Percentiles rank a stretch among this genome's conserved stretches.
phyloP scores from a whole-genome alignment of 2,888 invertebrate species.

The Margaritifera margaritifera region DNA sequence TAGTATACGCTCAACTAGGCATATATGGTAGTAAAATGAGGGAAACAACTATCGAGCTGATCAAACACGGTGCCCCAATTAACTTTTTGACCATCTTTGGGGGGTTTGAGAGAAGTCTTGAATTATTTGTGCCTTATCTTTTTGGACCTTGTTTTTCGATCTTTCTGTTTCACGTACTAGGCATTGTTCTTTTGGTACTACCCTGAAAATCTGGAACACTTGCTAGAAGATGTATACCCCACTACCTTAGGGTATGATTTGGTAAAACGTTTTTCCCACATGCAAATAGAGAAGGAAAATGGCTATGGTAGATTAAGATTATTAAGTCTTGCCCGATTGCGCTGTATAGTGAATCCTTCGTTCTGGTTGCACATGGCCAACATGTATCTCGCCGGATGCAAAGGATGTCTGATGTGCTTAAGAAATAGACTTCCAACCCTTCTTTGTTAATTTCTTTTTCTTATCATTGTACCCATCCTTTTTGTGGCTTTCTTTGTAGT shows the following conservation, averaged over 20 bases:
- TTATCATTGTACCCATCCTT: slow-evolving; percentile 10
- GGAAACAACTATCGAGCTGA: slow-evolving; percentile 13
- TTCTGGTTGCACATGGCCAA: slow-evolving; percentile 11
- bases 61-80: slow-evolving; percentile 23
- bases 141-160: slow-evolving; percentile 23
- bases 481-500: slow-evolving; percentile 6
- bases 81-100: slow-evolving; percentile 27
- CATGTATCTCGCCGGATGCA: background rate
- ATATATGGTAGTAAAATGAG: slow-evolving; percentile 13
- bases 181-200: slow-evolving; percentile 15
- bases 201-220: slow-evolving; percentile 12
- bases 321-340: slow-evolving; percentile 9
- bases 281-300: slow-evolving; percentile 3
- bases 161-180: slow-evolving; percentile 8
- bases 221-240: slow-evolving; percentile 11
- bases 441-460: background rate
- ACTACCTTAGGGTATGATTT: slow-evolving; percentile 5
- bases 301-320: slow-evolving; percentile 13
- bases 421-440: too few relatives aligned
- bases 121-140: slow-evolving; percentile 17
- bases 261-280: slow-evolving; percentile 12
- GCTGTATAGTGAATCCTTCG: slow-evolving; percentile 8
- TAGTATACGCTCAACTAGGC: slow-evolving; percentile 15
- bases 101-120: slow-evolving; percentile 22
- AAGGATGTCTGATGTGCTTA: background rate